Base-by-base conservation (phyloP, 2,797 vertebrate species). In the Phyllotis vaccarum region DNA sequence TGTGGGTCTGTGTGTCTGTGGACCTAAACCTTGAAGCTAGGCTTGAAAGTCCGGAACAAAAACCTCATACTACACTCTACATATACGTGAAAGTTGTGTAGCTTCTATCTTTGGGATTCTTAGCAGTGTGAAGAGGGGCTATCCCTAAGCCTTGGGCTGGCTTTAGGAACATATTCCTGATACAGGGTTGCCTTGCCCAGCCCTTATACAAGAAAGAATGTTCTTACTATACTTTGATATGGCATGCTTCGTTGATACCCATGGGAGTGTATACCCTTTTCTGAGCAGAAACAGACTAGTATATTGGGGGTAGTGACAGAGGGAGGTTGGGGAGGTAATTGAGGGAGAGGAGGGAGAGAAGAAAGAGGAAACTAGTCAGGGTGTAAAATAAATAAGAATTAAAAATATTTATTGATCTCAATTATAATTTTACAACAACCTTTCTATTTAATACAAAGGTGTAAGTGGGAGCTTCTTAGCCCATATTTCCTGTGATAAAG, bases 401-500 rank as follows among this genome's bases (percentile, higher is more conserved):
- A 13, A 74, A 54, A 54, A 46, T 2, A 49, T 56, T 80, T 14
- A 60, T 24, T 62, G 1, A 76, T 46, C 12, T 31, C 12, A 54
- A 2, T 0, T 0, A 29, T 31, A 56, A 19, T 43, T 34, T 34
- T 46, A 0, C 64, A 10, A 80, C 12, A 21, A 54, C 2, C 13
- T 6, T 40, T 89, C 56, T 27, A 52, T 34, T 43, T 6, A 75
- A 82, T 58, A 1, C 7, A 37, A 54, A 37, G 37, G 7, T 8
- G n/a, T 17, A 5, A 2, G 6, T 49, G 46, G 12, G 40, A 2
- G 68, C 49, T n/a, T 86, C 19, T 31, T 17, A 10, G 4, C 27
- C 34, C 6, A 0, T n/a, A 4, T 54, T 10, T n/a, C 29, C 56
- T 2, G 1, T 11, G 12, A 21, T 7, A 17, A 31, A 5, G 13